phyloP scores from a whole-genome alignment of 2,888 invertebrate genomes.

The Terebella lapidaria region DNA sequence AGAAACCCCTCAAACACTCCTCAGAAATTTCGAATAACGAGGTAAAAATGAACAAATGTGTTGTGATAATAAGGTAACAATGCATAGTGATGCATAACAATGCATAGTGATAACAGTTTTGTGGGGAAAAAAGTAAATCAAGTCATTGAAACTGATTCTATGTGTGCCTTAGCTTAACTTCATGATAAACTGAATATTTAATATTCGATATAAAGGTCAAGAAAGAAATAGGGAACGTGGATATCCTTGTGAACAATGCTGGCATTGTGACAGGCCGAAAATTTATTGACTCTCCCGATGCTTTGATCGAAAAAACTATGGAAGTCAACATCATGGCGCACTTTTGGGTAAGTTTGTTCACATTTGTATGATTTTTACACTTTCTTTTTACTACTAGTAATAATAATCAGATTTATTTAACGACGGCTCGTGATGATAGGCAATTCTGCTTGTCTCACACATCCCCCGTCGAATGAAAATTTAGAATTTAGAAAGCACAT shows the following conservation, averaged over 20 bases:
- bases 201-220: no score
- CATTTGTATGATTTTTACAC: not conserved
- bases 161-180: not conserved
- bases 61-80: not conserved
- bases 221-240: conserved; percentile 43
- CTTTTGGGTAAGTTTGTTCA: conserved; percentile 41
- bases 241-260: conserved; percentile 52
- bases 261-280: conserved; percentile 48
- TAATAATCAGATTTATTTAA: no score
- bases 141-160: not conserved
- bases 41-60: no score
- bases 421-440: no score
- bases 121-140: not conserved
- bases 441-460: no score
- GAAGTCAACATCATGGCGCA: conserved; percentile 38
- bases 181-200: no score
- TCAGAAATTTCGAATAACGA: no score
- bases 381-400: no score
- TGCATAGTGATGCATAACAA: not conserved
- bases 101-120: not conserved
- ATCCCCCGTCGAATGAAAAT: no score
- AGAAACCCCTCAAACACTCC: no score
- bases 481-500: no score
- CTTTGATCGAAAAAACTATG: conserved; percentile 39
- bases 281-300: conserved; percentile 41